phyloP scores from a whole-genome alignment of 2,888 invertebrate genomes.

The Apodemia duryi region DNA sequence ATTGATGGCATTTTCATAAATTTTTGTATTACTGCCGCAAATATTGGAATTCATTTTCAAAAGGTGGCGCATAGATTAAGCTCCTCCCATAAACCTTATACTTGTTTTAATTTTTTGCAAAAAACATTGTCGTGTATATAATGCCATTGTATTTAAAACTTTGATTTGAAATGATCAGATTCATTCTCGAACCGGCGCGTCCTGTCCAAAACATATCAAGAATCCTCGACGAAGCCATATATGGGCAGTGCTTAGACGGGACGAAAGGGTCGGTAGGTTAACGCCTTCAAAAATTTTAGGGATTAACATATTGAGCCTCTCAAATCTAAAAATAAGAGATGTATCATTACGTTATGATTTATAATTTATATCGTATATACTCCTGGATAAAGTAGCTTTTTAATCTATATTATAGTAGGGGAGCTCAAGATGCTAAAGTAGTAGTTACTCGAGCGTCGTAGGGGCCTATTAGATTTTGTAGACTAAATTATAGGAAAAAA shows the following conservation, averaged over 20 bases:
- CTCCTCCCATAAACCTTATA: neutral
- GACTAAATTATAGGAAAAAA: no score
- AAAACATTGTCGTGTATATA: conserved; percentile 28
- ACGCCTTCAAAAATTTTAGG: conserved; percentile 33
- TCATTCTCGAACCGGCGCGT: conserved; percentile 27
- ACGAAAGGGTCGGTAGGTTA: conserved; percentile 32
- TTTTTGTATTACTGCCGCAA: neutral
- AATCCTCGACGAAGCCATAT: conserved; percentile 19
- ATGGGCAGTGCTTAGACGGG: conserved; percentile 18
- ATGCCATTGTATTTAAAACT: conserved; percentile 48
- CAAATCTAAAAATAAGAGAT: no score
- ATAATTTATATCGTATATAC: no score
- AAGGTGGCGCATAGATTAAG: neutral
- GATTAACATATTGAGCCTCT: conserved; percentile 16
- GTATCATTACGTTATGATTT: no score
- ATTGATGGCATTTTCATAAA: neutral
- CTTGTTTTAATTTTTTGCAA: neutral
- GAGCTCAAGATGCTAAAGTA: no score
- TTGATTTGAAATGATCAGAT: conserved; percentile 30
- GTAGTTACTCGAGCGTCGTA: no score
- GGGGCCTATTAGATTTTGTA: no score
- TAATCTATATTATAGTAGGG: no score
- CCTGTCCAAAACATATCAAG: conserved; percentile 19
- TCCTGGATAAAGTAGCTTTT: no score
- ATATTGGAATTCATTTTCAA: neutral